Evolutionary conservation across 1,140 invertebrate genomes (phyloP), one percentile per base, ranked within the genome.

Genomic region (Drosophila tani): DNA sequence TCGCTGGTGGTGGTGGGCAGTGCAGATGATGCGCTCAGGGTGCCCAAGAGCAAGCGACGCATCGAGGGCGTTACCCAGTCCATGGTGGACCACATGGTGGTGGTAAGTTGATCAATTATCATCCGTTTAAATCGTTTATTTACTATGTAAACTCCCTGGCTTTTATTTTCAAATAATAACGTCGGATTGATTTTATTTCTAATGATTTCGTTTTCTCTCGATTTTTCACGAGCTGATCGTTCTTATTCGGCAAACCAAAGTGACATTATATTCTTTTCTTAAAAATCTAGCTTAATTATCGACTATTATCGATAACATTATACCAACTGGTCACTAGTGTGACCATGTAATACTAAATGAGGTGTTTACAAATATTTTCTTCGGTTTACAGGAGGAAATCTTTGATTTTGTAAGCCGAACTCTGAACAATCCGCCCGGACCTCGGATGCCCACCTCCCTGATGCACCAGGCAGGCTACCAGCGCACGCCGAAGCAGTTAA

Each of bases 1-100:
- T 95, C 95, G 60, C 92, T 98, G 14, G 94, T 98, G 12, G 95
- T 98, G 1, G 95, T 98, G n/a, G 97, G 97, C 21, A 95, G 96
- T 40, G 96, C 96, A 5, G 97, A 98, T 93, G 96, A 97, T 91
- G 93, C 95, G 55, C 93, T 98, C 3, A 93, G 96, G 57, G 94
- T 98, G 60, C 95, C 94, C 7, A 95, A 95, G 45, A 93, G 94
- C 3, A 96, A 97, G 84, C 95, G 96, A 58, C 94, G 95, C 73
- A 93, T 94, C 5, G 96, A 97, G 70, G 95, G 95, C 40, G 95
- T 98, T 17, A 98, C 97, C 0, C 97, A 98, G 87, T 94, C 94
- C 29, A 96, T 97, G 94, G 96, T 97, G 1, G 97, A 98, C 91
- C 93, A 96, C 45, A 96, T 95, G 91, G 95, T 98, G 58, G 91